Evolutionary conservation across 2,797 vertebrate species (phyloP), one percentile per base, ranked within the genome.

Genomic region (Argya squamiceps): DNA sequence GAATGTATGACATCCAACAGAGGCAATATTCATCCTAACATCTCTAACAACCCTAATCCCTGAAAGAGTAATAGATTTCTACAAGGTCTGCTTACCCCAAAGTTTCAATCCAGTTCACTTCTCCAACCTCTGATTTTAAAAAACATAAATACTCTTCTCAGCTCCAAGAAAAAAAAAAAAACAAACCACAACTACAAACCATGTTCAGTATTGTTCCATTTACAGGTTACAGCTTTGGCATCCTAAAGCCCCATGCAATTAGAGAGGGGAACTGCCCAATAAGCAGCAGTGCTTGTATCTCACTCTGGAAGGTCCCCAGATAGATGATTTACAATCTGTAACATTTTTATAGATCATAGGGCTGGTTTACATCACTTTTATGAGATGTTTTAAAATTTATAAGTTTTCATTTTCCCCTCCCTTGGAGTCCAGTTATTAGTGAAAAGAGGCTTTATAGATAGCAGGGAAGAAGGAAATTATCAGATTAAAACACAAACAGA

Each of bases 381-480:
- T 50, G 75, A 91, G 68, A 32, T 46, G 24, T 41, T 93, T 89
- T 93, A 78, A 92, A 93, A 93, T 83, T 80, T 89, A 29, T 64
- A 93, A 79, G 67, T 74, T 93, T 88, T 82, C 64, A 87, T 96
- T 89, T 94, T 60, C 77, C 34, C 37, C 70, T 89, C 59, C 74
- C 63, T 89, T 58, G 56, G 67, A 91, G 63, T 71, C 34, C 53
- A 91, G 63, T 67, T 92, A 82, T 78, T 87, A 84, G 89, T 1
- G 15, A 88, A 74, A 34, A 83, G 15, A 87, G 12, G 49, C 6
- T 78, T 77, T 43, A 59, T 19, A 70, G 47, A 19, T 69, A 79
- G 34, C 17, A 60, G 29, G 32, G 37, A 93, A 83, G 15, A 68
- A 68, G n/a, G 46, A 88, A 88, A 65, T 22, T 0, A 65, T 52